Evolutionary conservation across 2,797 vertebrate species (phyloP), one percentile per base, ranked within the genome.

Genomic region (Helicolenus hilgendorfi): DNA sequence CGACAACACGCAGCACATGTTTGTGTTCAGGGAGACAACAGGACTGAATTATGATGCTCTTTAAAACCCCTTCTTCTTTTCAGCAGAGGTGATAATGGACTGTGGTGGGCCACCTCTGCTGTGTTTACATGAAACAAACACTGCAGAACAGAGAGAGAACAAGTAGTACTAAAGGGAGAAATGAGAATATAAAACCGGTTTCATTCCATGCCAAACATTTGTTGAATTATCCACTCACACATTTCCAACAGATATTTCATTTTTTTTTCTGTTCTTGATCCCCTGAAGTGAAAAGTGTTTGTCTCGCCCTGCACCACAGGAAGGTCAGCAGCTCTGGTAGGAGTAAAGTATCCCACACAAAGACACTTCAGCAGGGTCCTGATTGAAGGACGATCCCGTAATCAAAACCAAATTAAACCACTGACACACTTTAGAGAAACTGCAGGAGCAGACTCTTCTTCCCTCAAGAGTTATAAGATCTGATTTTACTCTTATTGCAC

Each of bases 371-470:
- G 55, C 55, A 1, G 29, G 49, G 63, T 27, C 4, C 84, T 73
- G 77, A 87, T 77, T 87, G 62, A 86, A 79, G 74, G 45, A 77
- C 31, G 22, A 79, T 68, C 64, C 73, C 2, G 11, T 73, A 82
- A 63, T 88, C 79, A 85, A 38, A 77, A 65, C 35, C 26, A 72
- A 84, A 79, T 89, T 62, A 84, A 84, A 72, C 69, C 72, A 13
- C 56, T 67, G 65, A 75, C 59, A 63, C 35, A 45, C 33, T 81
- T 31, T 59, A 15, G 29, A 38, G 65, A 65, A 77, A 60, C 59
- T 63, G 68, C 26, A 79, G 33, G 27, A 84, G 59, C 64, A 3
- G 29, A 77, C 49, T 71, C 27, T 22, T 63, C 9, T 13, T 55
- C 38, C 41, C 62, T n/a, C 38, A 5, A 38, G 65, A 58, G 73